Evolutionary conservation across 2,888 invertebrate genomes (phyloP), one percentile per base, ranked within the genome.

Genomic region (Icerya purchasi): DNA sequence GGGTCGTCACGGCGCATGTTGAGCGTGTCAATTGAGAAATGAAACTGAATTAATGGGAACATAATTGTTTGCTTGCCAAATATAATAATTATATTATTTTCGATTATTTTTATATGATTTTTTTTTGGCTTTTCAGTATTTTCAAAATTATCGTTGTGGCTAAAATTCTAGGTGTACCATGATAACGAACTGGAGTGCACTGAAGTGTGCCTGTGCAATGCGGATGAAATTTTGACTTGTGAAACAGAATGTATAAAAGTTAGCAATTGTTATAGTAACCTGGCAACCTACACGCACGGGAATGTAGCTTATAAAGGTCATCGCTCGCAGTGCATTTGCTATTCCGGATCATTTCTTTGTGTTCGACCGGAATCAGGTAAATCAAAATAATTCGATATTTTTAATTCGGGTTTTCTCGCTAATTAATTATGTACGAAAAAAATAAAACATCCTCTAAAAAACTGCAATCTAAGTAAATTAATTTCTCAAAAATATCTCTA

Each of bases 261-360:
- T 56, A 85, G 84, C 62, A 86, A 88, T 2, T 91, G 90, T 73
- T 85, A 87, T 66, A 88, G 88, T 14, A 82, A 87, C 64, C 81
- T 87, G 66, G 90, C 90, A 56, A 86, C 85, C 73, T 91, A 89
- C 76, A 86, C 86, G 68, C 91, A 91, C 73, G 86, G 86, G 50
- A 86, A 88, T 1, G 89, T 90, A 5, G 86, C 88, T 59, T 90
- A 88, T 74, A 88, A 88, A 72, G 90, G 90, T 8, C 88, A 84
- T 71, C 78, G 89, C 51, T 89, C 90, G 51, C 79, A 87, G 62
- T 91, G 91, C 73, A 81, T 89, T 67, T 91, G 90, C 74, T 90
- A 90, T 74, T 88, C 88, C 22, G 89, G 90, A 49, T 82, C 85
- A 64, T 90, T 91, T 73, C 89, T 90, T 74, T 90, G 90, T 74